Evolutionary conservation across 1,140 invertebrate genomes (phyloP).

Genomic region (Mizuhopecten yessoensis): DNA sequence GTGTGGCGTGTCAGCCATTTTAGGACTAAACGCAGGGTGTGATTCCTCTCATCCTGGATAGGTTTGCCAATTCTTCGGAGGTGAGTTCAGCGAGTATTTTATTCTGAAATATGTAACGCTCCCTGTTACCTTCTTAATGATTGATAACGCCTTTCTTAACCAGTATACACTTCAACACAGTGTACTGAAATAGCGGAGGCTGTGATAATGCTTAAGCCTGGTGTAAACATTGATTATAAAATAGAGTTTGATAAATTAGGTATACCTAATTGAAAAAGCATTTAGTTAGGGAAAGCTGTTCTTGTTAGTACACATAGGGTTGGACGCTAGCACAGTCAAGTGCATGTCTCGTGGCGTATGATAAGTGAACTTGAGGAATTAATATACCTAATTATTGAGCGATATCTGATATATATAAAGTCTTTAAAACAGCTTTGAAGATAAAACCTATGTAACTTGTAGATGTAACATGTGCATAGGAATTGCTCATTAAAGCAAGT

Average conservation of each 20-base stretch:
- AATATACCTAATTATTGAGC: too few species aligned
- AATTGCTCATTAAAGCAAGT: too few species aligned
- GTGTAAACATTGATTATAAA: conserved; percentile 11
- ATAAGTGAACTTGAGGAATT: background rate
- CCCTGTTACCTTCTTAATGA: background rate
- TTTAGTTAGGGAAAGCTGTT: background rate
- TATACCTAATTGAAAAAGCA: background rate
- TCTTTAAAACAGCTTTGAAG: too few species aligned
- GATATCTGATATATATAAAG: background rate
- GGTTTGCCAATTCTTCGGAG: background rate
- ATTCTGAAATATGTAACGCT: background rate
- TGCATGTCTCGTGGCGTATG: background rate
- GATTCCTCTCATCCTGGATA: background rate
- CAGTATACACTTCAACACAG: background rate
- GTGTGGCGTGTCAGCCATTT: too few species aligned
- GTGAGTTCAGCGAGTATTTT: background rate
- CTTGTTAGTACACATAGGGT: background rate
- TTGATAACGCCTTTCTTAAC: background rate
- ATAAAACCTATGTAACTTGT: too few species aligned
- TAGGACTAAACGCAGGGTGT: too few species aligned
- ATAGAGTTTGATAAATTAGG: conserved; percentile 2
- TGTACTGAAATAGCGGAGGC: background rate
- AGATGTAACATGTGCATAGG: too few species aligned
- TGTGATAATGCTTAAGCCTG: background rate
- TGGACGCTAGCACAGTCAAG: background rate